phyloP scores from a whole-genome alignment of 1,140 invertebrate species.

The Saxidomus purpurata region DNA sequence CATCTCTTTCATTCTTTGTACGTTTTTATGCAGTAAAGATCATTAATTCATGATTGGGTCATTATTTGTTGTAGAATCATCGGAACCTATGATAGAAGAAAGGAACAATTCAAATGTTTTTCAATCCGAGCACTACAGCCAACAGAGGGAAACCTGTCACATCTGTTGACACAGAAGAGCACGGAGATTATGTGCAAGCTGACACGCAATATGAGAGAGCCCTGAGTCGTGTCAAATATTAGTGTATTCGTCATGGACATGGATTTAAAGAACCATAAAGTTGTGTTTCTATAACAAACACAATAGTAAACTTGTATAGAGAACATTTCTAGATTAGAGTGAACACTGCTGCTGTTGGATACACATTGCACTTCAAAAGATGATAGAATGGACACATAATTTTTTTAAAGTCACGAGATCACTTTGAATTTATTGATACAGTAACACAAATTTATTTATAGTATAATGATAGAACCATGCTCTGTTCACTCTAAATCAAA shows the following conservation, averaged over 20 bases:
- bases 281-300: background rate
- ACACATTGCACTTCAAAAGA: no score
- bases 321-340: background rate
- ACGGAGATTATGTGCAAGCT: conserved; percentile 20
- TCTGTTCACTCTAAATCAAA: no score
- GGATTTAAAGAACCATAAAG: background rate
- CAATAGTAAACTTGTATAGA: background rate
- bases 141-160: background rate
- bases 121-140: background rate
- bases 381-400: no score
- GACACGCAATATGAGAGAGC: background rate
- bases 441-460: no score
- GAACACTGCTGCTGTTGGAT: no score
- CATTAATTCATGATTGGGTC: no score
- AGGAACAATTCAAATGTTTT: background rate
- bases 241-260: no score
- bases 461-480: no score
- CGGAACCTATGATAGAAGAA: conserved; percentile 39
- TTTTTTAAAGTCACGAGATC: no score
- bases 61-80: conserved; percentile 27
- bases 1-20: no score
- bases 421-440: no score
- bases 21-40: no score
- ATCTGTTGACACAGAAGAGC: conserved; percentile 8
- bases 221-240: background rate